Evolutionary conservation across 2,888 invertebrate genomes (phyloP).

Genomic region (Pseudanteris insignis): DNA sequence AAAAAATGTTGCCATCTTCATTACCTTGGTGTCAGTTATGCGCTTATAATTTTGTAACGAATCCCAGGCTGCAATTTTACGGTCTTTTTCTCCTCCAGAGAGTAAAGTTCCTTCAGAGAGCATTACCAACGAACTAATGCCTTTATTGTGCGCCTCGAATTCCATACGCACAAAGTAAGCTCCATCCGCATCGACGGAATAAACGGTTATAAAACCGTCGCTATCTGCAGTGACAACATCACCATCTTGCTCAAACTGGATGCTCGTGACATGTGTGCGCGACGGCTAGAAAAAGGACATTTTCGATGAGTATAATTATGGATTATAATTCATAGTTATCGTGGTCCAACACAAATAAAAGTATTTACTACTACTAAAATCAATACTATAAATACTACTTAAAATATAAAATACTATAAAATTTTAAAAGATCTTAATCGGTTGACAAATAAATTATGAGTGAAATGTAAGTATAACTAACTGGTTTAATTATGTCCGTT

Average conservation of each 20-base stretch:
- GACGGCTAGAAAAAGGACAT: conserved; percentile 82
- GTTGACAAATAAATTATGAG: too few relatives aligned
- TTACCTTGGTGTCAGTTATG: conserved; percentile 87
- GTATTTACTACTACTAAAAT: too few relatives aligned
- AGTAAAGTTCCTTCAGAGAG: conserved; percentile 89
- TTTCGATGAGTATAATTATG: too few relatives aligned
- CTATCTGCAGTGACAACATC: conserved; percentile 93
- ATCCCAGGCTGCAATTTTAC: conserved; percentile 93
- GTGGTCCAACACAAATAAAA: too few relatives aligned
- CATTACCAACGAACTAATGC: conserved; percentile 87
- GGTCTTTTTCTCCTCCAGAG: conserved; percentile 89
- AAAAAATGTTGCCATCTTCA: too few relatives aligned
- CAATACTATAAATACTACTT: too few relatives aligned
- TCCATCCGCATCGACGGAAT: conserved; percentile 88
- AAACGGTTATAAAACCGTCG: conserved; percentile 90
- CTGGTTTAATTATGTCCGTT: conserved; percentile 87
- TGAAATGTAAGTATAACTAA: too few relatives aligned
- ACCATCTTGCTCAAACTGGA: conserved; percentile 90
- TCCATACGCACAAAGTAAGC: conserved; percentile 89
- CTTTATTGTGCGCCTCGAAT: conserved; percentile 89
- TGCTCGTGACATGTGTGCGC: conserved; percentile 83
- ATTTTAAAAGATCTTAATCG: too few relatives aligned
- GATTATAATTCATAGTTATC: too few relatives aligned
- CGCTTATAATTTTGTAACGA: conserved; percentile 88
- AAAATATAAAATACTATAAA: too few relatives aligned